Evolutionary conservation across 1,140 invertebrate species (phyloP).

Genomic region (Pararge aegeria): DNA sequence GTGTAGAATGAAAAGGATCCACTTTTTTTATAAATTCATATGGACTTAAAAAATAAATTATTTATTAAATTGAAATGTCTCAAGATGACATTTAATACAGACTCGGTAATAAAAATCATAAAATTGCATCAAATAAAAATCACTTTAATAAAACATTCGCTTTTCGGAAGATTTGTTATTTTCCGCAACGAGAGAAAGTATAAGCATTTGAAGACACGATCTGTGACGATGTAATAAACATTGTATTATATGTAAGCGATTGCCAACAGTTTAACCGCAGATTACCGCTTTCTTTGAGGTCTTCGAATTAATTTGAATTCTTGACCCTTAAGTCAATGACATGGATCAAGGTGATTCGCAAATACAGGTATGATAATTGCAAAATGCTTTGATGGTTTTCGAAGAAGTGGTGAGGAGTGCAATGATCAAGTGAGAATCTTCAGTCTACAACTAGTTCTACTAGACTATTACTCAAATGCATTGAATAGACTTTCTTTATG

Average conservation of each 20-base stretch:
- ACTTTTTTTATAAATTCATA: no score
- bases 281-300: neutral
- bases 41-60: no score
- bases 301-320: conserved; percentile 4
- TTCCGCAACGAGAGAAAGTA: conserved; percentile 3
- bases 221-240: neutral
- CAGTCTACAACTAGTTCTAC: no score
- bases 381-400: no score
- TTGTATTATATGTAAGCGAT: conserved; percentile 1
- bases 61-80: neutral
- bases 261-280: neutral
- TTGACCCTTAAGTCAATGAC: conserved; percentile 1
- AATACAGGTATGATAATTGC: no score
- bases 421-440: no score
- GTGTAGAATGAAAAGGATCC: no score
- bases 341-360: neutral
- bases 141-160: neutral
- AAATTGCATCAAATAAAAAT: neutral
- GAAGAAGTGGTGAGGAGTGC: no score
- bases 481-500: no score
- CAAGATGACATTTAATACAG: neutral
- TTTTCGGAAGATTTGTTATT: neutral
- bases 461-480: no score
- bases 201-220: conserved; percentile 4
- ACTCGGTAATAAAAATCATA: neutral